A percentile compares a stretch with the other conserved stretches of the same genome.
phyloP scores from a whole-genome alignment of 2,113 vertebrate genomes.

The Ceuthmochares aereus region DNA sequence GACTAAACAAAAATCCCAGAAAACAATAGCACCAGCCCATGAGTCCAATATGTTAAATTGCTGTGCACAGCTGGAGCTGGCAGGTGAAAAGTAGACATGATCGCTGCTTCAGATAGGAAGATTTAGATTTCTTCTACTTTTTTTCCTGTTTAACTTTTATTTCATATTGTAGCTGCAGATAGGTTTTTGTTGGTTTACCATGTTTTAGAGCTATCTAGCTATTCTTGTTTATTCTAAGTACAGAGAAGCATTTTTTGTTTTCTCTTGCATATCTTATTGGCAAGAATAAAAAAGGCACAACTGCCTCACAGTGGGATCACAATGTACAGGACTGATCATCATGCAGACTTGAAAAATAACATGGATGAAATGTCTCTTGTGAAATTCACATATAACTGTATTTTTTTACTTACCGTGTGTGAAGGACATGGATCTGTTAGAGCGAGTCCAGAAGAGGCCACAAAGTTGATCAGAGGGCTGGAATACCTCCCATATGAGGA shows the following conservation, averaged over 20 bases:
- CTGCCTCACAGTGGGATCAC: not conserved
- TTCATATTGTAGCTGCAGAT: not conserved
- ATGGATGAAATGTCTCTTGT: not conserved
- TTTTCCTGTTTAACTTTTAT: not conserved
- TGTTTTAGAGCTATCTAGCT: not conserved
- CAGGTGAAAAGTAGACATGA: slow-evolving; percentile 28
- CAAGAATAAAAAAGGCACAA: not conserved
- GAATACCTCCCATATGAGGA: no score
- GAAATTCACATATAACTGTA: not conserved
- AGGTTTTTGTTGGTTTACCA: not conserved
- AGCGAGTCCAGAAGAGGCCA: no score
- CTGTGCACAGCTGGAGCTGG: slow-evolving; percentile 22
- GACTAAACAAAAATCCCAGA: slow-evolving; percentile 60
- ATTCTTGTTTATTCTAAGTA: not conserved
- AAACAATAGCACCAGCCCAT: slow-evolving; percentile 14
- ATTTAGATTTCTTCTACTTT: not conserved
- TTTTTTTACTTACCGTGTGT: not conserved
- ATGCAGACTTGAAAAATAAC: not conserved
- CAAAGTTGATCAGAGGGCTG: no score
- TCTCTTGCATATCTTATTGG: not conserved
- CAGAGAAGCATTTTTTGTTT: not conserved
- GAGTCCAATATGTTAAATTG: not conserved
- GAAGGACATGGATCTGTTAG: no score
- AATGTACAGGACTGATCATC: not conserved
- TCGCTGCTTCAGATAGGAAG: not conserved